A percentile compares a stretch with the other conserved stretches of the same genome.
phyloP scores from a whole-genome alignment of 2,113 vertebrate genomes.

The Arenaria interpres region DNA sequence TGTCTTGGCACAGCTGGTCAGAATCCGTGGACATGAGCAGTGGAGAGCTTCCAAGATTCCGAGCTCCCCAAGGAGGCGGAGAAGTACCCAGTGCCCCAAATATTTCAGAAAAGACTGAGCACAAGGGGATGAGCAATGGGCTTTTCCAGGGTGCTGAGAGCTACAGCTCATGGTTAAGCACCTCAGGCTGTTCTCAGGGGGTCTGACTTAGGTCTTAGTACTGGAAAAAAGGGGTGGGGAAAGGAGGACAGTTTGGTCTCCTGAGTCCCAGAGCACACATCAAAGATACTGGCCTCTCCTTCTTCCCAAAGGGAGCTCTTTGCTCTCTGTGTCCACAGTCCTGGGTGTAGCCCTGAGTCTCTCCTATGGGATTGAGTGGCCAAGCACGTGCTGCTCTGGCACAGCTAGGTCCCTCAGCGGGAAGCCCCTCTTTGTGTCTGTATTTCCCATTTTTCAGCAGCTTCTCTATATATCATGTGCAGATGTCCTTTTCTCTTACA shows the following conservation, averaged over 20 bases:
- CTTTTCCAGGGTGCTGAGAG: background rate
- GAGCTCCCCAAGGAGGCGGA: accelerated
- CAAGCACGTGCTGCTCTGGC: accelerated
- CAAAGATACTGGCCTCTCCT: background rate
- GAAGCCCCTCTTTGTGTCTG: background rate
- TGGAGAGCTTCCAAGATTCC: background rate
- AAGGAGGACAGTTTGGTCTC: background rate
- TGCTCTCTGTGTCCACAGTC: background rate
- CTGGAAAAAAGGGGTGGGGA: background rate
- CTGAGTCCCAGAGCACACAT: background rate
- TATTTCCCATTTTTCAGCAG: background rate
- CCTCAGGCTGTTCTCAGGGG: background rate
- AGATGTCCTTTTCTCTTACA: background rate
- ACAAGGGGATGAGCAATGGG: background rate
- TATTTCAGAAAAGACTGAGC: background rate
- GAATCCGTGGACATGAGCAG: background rate
- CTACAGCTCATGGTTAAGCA: background rate
- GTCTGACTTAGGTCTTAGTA: background rate
- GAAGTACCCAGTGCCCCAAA: background rate
- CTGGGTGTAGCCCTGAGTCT: background rate
- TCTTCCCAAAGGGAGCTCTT: background rate
- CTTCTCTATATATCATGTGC: background rate
- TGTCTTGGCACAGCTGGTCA: background rate
- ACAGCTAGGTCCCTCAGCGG: background rate
- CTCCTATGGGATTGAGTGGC: accelerated